Evolutionary conservation across 2,797 vertebrate species (phyloP).

Genomic region (Crotalus adamanteus): DNA sequence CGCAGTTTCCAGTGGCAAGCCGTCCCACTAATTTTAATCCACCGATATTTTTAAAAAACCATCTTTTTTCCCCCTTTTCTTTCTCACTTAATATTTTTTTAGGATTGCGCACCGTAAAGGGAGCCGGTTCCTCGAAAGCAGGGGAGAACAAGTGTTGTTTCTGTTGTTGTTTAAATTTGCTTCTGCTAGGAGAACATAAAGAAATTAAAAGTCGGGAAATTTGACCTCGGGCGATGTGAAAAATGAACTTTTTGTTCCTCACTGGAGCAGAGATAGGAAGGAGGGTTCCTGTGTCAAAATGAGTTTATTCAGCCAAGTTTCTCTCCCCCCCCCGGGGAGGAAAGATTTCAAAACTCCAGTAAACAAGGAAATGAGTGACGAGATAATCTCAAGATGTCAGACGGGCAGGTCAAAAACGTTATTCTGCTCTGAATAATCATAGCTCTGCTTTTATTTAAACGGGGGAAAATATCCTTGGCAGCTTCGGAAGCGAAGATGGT

Average conservation of each 20-base stretch:
- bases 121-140: background rate
- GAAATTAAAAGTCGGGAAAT: background rate
- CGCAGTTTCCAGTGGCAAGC: too few species aligned
- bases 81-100: background rate
- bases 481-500: background rate
- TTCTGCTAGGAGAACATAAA: background rate
- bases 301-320: background rate
- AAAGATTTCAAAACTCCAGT: background rate
- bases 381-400: background rate
- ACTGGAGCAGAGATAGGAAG: background rate
- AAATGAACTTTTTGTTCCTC: fast-evolving
- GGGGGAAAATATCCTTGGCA: background rate
- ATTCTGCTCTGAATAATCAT: background rate
- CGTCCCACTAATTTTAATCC: too few species aligned
- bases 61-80: background rate
- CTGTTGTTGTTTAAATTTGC: background rate
- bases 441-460: background rate
- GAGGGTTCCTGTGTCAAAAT: background rate
- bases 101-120: background rate
- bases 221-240: background rate
- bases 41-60: too few species aligned
- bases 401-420: background rate
- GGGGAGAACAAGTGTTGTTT: background rate
- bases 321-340: background rate
- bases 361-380: background rate